These are phyloP conservation scores for Brassicogethes aeneus DNA, from an alignment of 2,888 invertebrate species.

Conservation along the genomic window DNA sequence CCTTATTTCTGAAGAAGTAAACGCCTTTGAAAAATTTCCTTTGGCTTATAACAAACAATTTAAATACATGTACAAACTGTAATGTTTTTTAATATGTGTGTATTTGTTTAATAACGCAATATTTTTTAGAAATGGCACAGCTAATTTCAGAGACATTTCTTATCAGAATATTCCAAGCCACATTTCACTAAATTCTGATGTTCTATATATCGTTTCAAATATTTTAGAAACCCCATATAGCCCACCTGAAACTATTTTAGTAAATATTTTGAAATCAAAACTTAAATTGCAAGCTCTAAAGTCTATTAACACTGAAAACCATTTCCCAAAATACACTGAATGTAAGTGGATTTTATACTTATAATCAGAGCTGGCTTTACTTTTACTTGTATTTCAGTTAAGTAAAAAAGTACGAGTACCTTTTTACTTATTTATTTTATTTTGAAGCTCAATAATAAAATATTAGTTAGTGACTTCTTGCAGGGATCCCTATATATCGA, in stretches of 20 bases:
- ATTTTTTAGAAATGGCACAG: conserved; percentile 14
- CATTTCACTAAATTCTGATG: conserved; percentile 13
- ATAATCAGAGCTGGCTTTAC: no score
- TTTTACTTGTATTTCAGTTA: no score
- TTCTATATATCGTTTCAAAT: conserved; percentile 14
- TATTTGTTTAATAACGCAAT: no score
- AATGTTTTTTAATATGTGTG: not conserved
- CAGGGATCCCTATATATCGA: no score
- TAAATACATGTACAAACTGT: conserved; percentile 17
- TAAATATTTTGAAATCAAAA: conserved; percentile 16
- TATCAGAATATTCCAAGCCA: conserved; percentile 14
- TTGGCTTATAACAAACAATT: conserved; percentile 20
- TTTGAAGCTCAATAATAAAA: no score
- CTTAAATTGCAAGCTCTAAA: conserved; percentile 14
- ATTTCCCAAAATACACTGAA: conserved; percentile 7
- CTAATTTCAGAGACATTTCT: conserved; percentile 17
- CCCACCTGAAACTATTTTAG: conserved; percentile 18
- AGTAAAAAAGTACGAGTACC: no score
- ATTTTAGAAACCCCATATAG: conserved; percentile 19
- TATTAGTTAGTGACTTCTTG: no score
- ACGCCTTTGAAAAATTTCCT: conserved; percentile 19
- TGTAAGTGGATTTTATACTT: conserved; percentile 12
- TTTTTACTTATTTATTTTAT: no score
- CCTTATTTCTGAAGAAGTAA: conserved; percentile 14
- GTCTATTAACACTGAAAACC: conserved; percentile 4